These are phyloP conservation scores for Riptortus pedestris DNA, from an alignment of 1,140 invertebrate genomes.

Conservation along the genomic window DNA sequence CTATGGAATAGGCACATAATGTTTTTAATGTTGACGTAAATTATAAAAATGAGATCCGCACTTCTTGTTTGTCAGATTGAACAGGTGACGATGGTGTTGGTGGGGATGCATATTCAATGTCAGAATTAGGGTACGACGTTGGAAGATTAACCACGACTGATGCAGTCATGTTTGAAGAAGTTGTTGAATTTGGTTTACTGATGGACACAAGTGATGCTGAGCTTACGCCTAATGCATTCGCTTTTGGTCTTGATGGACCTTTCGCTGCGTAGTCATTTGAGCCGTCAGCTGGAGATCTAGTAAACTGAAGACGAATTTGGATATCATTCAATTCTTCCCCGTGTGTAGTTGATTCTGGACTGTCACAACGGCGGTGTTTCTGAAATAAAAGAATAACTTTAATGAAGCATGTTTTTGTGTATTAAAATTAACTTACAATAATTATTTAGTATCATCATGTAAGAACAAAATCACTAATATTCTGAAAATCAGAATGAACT, in stretches of 20 bases:
- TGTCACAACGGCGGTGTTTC: conserved; percentile 14
- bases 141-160: conserved; percentile 36
- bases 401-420: background rate
- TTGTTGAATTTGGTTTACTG: conserved; percentile 36
- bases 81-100: conserved; percentile 32
- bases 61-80: conserved; percentile 33
- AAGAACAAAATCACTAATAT: too few species aligned
- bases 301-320: conserved; percentile 28
- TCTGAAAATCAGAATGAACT: too few species aligned
- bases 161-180: conserved; percentile 36
- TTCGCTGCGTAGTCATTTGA: conserved; percentile 13
- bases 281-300: conserved; percentile 12
- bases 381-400: conserved; percentile 12
- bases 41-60: conserved; percentile 36
- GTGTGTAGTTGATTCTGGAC: conserved; percentile 23
- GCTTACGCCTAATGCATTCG: conserved; percentile 18
- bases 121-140: conserved; percentile 35
- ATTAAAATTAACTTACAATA: too few species aligned
- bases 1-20: background rate
- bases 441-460: too few species aligned
- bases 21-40: background rate
- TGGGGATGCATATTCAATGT: conserved; percentile 34
- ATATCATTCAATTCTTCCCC: conserved; percentile 30
- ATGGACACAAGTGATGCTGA: conserved; percentile 32
- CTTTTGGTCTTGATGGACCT: conserved; percentile 16